Conservation (phyloP, 2,113 vertebrate genomes). For the Candoia aspera region DNA sequence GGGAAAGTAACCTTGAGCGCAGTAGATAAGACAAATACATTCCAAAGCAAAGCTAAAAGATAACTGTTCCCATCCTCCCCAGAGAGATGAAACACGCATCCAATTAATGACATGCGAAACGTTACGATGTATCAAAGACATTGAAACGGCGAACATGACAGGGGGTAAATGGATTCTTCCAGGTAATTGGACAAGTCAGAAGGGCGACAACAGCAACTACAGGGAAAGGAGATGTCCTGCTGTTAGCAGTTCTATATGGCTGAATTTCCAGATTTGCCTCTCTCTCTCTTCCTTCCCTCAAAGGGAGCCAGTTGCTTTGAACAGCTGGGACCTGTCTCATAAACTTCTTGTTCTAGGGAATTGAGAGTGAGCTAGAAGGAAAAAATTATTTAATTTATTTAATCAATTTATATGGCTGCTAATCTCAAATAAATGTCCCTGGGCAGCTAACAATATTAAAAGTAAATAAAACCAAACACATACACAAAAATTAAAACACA, state of each 20-base stretch:
- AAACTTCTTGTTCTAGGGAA: background rate
- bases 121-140: too few species aligned
- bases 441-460: background rate
- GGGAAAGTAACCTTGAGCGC: too few species aligned
- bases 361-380: background rate
- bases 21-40: too few species aligned
- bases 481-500: background rate
- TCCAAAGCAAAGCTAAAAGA: too few species aligned
- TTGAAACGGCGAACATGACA: too few species aligned
- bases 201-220: background rate
- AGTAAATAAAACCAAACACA: background rate
- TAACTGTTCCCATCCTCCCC: too few species aligned
- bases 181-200: background rate
- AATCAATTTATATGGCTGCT: background rate
- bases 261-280: background rate
- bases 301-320: constrained; percentile 9
- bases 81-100: too few species aligned
- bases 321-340: background rate
- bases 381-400: background rate
- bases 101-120: too few species aligned
- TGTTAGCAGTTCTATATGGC: background rate
- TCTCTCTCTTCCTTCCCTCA: background rate
- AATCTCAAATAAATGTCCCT: background rate
- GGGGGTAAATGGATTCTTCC: background rate
- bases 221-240: background rate